These are phyloP conservation scores for Pseudachorutes palmiensis DNA, from an alignment of 1,140 invertebrate species.

Conservation along the genomic window DNA sequence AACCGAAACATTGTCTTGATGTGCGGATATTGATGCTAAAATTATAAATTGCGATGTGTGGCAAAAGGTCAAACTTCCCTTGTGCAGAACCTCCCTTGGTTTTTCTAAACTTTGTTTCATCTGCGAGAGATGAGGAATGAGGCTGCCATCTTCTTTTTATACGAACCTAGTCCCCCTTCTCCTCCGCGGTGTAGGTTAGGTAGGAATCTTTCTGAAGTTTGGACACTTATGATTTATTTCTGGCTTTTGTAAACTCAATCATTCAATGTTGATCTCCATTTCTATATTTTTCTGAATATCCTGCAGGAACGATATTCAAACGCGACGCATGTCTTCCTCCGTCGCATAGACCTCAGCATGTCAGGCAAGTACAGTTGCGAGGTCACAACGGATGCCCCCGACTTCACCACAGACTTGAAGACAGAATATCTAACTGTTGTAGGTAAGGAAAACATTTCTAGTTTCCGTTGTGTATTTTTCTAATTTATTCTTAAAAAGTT, in stretches of 20 bases:
- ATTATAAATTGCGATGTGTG: not conserved
- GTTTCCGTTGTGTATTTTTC: not conserved
- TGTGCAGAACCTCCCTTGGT: not conserved
- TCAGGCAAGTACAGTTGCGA: slow-evolving; percentile 79
- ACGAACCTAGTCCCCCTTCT: too few relatives aligned
- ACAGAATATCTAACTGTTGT: slow-evolving; percentile 61
- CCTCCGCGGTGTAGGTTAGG: too few relatives aligned
- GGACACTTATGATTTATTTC: too few relatives aligned
- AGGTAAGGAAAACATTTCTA: slow-evolving; percentile 49
- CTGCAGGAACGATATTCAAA: slow-evolving; percentile 59
- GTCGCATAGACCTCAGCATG: slow-evolving; percentile 59
- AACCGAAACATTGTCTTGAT: too few relatives aligned
- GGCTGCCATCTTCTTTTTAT: too few relatives aligned
- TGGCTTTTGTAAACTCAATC: too few relatives aligned
- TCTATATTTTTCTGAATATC: slow-evolving; percentile 4
- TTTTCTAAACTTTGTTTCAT: too few relatives aligned
- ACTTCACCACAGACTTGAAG: slow-evolving; percentile 59
- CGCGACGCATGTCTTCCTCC: slow-evolving; percentile 61
- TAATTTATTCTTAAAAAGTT: not conserved
- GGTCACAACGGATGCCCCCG: slow-evolving; percentile 68
- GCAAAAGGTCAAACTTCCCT: not conserved
- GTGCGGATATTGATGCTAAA: too few relatives aligned
- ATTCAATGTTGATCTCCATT: not conserved
- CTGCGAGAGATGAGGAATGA: too few relatives aligned
- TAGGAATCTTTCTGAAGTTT: too few relatives aligned